Conservation (phyloP, 2,113 vertebrate species). For the Motacilla tschutschensis region DNA sequence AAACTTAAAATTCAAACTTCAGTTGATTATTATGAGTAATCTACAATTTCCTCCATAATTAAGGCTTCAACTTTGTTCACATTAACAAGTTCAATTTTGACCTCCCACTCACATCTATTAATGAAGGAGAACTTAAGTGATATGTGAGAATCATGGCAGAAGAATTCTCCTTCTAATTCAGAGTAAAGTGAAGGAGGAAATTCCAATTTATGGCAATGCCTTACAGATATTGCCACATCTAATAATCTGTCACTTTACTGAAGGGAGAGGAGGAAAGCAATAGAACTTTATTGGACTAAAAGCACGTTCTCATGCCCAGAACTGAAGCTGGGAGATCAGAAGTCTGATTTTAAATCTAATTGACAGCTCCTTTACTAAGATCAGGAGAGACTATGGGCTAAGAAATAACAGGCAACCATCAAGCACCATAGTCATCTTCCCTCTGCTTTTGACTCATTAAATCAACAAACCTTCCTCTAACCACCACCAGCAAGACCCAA, state of each 20-base stretch:
- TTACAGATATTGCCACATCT: background rate
- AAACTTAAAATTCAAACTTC: conserved; percentile 45
- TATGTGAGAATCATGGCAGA: background rate
- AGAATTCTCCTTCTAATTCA: background rate
- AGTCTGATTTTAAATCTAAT: background rate
- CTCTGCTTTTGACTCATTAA: background rate
- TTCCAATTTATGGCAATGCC: background rate
- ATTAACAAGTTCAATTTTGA: conserved; percentile 37
- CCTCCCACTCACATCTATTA: conserved; percentile 32
- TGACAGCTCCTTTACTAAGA: background rate
- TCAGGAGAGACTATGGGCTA: background rate
- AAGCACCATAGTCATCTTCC: background rate
- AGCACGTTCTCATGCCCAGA: background rate
- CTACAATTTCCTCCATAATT: conserved; percentile 36
- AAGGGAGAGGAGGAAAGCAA: background rate
- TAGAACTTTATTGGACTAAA: background rate
- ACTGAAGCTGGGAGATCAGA: background rate
- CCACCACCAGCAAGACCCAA: background rate
- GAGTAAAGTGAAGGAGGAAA: background rate
- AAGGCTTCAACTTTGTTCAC: conserved; percentile 30
- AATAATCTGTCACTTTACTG: background rate
- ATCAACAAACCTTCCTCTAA: background rate
- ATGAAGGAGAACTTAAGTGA: background rate
- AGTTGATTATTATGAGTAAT: conserved; percentile 39
- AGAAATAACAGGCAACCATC: background rate